phyloP scores from a whole-genome alignment of 1,140 invertebrate genomes.

The Cyclina sinensis region DNA sequence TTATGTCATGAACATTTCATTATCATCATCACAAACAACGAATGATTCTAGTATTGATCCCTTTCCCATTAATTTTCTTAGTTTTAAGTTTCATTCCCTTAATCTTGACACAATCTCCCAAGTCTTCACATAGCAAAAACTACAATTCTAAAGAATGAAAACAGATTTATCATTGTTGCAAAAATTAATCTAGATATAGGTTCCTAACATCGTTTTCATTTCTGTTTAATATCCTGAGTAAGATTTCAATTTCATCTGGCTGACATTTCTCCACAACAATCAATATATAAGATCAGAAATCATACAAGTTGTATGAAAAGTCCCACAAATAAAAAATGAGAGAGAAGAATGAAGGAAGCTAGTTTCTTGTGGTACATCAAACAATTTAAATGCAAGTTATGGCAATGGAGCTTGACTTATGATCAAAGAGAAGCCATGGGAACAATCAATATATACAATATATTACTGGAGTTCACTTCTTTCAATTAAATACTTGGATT shows the following conservation, averaged over 20 bases:
- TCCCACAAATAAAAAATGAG: too few species aligned
- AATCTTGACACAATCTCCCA: too few species aligned
- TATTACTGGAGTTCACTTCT: slow-evolving; percentile 15
- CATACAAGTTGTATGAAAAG: slow-evolving; percentile 15
- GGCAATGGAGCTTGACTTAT: slow-evolving; percentile 10
- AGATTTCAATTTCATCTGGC: slow-evolving; percentile 46
- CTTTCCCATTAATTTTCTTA: too few species aligned
- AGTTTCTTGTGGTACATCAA: neutral
- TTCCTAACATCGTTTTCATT: slow-evolving; percentile 9
- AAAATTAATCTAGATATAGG: neutral
- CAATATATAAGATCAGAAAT: slow-evolving; percentile 38
- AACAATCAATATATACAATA: slow-evolving; percentile 49
- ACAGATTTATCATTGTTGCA: slow-evolving; percentile 14
- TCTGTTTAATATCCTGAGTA: slow-evolving; percentile 46
- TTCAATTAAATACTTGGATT: slow-evolving; percentile 33
- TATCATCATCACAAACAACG: too few species aligned
- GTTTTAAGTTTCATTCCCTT: too few species aligned
- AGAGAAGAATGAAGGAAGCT: neutral
- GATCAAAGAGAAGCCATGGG: slow-evolving; percentile 10
- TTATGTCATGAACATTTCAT: too few species aligned
- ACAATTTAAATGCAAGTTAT: slow-evolving; percentile 1
- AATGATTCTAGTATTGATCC: too few species aligned
- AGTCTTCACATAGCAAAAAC: too few species aligned
- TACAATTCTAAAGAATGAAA: neutral
- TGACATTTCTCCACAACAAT: neutral